These are phyloP conservation scores for Marronus borbonicus DNA, from an alignment of 2,888 invertebrate species.

Conservation along the genomic window DNA sequence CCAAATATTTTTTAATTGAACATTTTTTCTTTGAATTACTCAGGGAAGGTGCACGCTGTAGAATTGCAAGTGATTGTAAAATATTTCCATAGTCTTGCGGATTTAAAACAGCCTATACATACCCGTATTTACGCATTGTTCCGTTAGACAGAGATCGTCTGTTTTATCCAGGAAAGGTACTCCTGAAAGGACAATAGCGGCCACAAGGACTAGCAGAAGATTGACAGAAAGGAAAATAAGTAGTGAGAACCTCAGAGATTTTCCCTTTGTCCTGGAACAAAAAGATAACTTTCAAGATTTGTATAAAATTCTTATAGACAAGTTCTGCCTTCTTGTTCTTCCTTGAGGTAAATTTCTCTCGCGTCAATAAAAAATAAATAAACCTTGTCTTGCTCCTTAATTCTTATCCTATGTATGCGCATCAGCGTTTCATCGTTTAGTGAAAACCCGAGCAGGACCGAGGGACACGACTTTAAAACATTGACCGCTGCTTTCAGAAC, in stretches of 20 bases:
- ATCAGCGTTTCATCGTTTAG: background rate
- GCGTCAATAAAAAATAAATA: constrained; percentile 28
- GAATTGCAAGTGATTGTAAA: background rate
- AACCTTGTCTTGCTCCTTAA: background rate
- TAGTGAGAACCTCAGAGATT: constrained; percentile 57
- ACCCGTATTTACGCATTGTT: constrained; percentile 79
- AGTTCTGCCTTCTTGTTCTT: constrained; percentile 18
- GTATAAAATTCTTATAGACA: constrained; percentile 43
- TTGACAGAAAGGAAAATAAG: constrained; percentile 66
- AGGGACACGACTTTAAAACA: constrained; percentile 11
- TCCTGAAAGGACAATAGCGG: constrained; percentile 72
- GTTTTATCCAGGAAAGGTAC: constrained; percentile 71
- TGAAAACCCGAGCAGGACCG: background rate
- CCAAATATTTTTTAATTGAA: too few relatives aligned
- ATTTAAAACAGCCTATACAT: constrained; percentile 52
- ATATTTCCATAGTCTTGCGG: background rate
- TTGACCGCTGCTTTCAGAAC: constrained; percentile 22
- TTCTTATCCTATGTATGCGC: background rate
- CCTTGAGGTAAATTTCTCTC: constrained; percentile 17
- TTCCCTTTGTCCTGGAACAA: constrained; percentile 59
- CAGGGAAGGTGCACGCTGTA: background rate
- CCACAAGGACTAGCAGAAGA: constrained; percentile 71
- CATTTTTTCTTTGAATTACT: too few relatives aligned
- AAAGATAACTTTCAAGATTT: constrained; percentile 44
- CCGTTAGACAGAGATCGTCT: constrained; percentile 73